Conservation (phyloP, 1,140 invertebrate species). For the Pararge aegeria region DNA sequence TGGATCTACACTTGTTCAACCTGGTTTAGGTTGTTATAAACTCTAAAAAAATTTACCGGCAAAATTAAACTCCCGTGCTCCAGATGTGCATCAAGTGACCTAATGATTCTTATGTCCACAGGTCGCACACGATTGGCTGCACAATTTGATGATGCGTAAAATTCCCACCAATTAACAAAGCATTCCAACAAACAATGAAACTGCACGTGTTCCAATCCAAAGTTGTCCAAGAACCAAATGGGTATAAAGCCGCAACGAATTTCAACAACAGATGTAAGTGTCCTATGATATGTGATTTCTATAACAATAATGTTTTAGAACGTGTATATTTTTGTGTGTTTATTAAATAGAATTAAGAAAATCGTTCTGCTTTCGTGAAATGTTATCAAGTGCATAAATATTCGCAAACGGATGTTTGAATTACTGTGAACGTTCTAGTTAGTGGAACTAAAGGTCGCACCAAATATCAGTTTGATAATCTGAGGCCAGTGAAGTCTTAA, state of each 20-base stretch:
- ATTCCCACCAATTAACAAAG: slow-evolving; percentile 37
- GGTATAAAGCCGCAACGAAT: slow-evolving; percentile 64
- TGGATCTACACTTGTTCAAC: too few relatives aligned
- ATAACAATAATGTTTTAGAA: slow-evolving; percentile 78
- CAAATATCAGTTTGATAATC: too few relatives aligned
- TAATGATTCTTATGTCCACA: slow-evolving; percentile 32
- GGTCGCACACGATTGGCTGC: slow-evolving; percentile 74
- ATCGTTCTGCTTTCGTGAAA: slow-evolving; percentile 58
- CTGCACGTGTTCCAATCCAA: slow-evolving; percentile 46
- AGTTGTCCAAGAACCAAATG: slow-evolving; percentile 33
- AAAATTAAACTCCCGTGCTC: too few relatives aligned
- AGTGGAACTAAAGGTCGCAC: not conserved
- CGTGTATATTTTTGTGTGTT: slow-evolving; percentile 76
- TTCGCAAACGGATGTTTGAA: slow-evolving; percentile 14
- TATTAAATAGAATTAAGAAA: slow-evolving; percentile 63
- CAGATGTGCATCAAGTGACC: too few relatives aligned
- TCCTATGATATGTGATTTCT: slow-evolving; percentile 76
- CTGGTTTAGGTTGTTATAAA: too few relatives aligned
- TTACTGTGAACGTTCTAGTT: slow-evolving; percentile 25
- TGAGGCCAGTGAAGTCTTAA: too few relatives aligned
- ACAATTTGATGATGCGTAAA: slow-evolving; percentile 69
- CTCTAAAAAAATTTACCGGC: too few relatives aligned
- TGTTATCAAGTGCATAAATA: slow-evolving; percentile 40
- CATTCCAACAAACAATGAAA: slow-evolving; percentile 30
- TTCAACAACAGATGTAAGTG: slow-evolving; percentile 65